These are phyloP conservation scores for Brachionus manjavacas DNA, from an alignment of 1,140 invertebrate genomes.

Conservation along the genomic window DNA sequence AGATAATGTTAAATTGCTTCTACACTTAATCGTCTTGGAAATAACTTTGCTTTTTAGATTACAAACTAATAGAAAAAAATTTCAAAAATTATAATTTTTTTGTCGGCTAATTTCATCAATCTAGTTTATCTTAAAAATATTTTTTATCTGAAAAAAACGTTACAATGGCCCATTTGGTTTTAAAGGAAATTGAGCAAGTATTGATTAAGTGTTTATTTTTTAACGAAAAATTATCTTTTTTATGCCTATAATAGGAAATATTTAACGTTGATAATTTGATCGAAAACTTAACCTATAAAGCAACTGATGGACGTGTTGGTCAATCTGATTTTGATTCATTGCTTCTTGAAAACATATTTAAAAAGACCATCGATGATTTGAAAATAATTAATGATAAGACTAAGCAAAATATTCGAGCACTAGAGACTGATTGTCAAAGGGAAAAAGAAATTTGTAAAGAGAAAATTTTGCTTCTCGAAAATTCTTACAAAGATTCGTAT, in stretches of 20 bases:
- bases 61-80: background rate
- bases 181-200: slow-evolving; percentile 39
- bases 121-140: background rate
- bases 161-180: slow-evolving; percentile 22
- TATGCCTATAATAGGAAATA: background rate
- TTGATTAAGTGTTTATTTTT: background rate
- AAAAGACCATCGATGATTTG: background rate
- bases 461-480: background rate
- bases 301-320: slow-evolving; percentile 24
- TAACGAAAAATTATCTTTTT: background rate
- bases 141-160: background rate
- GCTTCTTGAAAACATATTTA: slow-evolving; percentile 34
- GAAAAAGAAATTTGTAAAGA: slow-evolving; percentile 21
- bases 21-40: background rate
- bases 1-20: background rate
- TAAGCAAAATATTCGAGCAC: background rate
- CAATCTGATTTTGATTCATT: slow-evolving; percentile 38
- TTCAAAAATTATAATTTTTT: background rate
- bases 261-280: slow-evolving; percentile 42
- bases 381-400: slow-evolving; percentile 41
- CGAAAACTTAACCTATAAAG: slow-evolving; percentile 38
- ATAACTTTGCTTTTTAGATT: background rate
- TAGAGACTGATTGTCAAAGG: slow-evolving; percentile 13
- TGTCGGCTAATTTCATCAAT: background rate
- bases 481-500: slow-evolving; percentile 25